Evolutionary conservation across 2,797 vertebrate species (phyloP).

Genomic region (Anomalospiza imberbis): DNA sequence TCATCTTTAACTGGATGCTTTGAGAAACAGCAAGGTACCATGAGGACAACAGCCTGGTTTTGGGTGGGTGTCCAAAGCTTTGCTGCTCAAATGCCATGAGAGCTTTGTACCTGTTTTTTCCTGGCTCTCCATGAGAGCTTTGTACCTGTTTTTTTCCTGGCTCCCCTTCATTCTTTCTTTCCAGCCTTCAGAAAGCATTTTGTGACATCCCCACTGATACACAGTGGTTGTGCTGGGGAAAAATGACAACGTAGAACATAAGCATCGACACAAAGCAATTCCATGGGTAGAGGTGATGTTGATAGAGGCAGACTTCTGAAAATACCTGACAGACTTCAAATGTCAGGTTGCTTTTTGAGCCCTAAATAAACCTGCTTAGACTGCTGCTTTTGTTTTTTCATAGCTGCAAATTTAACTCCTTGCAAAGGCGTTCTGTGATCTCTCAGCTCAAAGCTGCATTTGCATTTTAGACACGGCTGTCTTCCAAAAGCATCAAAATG

Average conservation of each 20-base stretch:
- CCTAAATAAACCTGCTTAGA: background rate
- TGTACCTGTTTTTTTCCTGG: background rate
- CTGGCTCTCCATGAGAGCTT: background rate
- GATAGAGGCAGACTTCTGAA: conserved; percentile 11
- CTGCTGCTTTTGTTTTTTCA: background rate
- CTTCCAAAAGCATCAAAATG: background rate
- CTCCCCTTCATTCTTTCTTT: background rate
- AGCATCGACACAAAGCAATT: accelerated
- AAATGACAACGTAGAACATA: background rate
- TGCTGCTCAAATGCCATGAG: background rate
- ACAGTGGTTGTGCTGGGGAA: background rate
- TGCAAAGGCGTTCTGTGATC: background rate
- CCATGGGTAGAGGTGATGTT: background rate
- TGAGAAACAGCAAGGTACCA: background rate
- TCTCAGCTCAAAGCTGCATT: background rate
- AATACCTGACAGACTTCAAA: conserved; percentile 4
- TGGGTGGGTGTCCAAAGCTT: background rate
- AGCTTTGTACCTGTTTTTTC: background rate
- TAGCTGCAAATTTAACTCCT: background rate
- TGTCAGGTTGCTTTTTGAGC: conserved; percentile 1
- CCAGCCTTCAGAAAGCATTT: background rate
- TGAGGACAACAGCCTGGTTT: background rate
- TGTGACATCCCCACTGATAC: background rate
- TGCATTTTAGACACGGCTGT: background rate
- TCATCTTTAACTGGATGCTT: background rate